phyloP scores from a whole-genome alignment of 1,140 invertebrate species.

The Batillaria attramentaria region DNA sequence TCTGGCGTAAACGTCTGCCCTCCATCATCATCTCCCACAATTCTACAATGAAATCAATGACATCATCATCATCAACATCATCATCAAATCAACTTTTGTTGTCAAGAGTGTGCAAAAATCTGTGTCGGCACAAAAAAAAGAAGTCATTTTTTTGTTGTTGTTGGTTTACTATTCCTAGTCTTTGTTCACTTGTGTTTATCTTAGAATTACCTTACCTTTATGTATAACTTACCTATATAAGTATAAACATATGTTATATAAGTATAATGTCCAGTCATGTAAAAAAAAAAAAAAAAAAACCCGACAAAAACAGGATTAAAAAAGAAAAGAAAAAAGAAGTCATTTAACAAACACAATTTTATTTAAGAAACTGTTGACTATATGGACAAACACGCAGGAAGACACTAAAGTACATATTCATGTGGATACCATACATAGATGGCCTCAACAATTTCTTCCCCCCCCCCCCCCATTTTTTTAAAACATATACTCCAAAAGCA shows the following conservation, averaged over 20 bases:
- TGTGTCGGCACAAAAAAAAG: background rate
- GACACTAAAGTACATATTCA: background rate
- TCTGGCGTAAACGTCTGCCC: slow-evolving; percentile 70
- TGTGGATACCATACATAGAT: background rate
- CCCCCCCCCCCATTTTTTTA: background rate
- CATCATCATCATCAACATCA: background rate
- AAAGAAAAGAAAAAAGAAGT: slow-evolving; percentile 8
- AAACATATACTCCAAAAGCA: background rate
- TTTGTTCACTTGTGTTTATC: too few relatives aligned
- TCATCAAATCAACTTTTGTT: background rate
- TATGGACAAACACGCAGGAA: too few relatives aligned
- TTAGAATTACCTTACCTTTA: too few relatives aligned
- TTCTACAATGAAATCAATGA: slow-evolving; percentile 54
- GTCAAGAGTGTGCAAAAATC: background rate
- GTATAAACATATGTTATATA: background rate
- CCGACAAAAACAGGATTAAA: background rate
- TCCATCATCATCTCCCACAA: slow-evolving; percentile 73
- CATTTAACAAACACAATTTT: background rate
- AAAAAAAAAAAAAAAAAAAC: background rate
- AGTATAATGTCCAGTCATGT: background rate
- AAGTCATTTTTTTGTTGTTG: background rate
- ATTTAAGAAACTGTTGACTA: too few relatives aligned
- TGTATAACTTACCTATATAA: too few relatives aligned
- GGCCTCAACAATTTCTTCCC: background rate
- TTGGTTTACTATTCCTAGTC: background rate